A percentile compares a stretch with the other conserved stretches of the same genome.
Conservation (phyloP, 2,797 vertebrate species). For the Enteromius unitaeniatus region DNA sequence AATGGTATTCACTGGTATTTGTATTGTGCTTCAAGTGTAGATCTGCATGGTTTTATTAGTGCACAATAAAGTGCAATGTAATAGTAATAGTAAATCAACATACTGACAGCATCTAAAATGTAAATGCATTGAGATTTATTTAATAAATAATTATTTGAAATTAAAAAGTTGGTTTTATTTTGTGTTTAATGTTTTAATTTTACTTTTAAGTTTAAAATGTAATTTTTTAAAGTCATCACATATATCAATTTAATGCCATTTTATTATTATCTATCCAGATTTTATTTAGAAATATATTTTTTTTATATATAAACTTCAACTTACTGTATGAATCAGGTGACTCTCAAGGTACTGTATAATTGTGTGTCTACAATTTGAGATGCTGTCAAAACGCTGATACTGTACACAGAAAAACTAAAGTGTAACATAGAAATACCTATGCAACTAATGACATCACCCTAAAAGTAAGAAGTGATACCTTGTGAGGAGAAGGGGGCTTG, state of each 20-base stretch:
- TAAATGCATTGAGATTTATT: not conserved
- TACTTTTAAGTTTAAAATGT: not conserved
- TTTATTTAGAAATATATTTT: not conserved
- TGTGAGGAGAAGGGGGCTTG: slow-evolving; percentile 79
- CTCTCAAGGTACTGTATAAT: not conserved
- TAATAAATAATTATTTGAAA: not conserved
- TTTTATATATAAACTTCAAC: not conserved
- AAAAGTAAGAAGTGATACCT: slow-evolving; percentile 71
- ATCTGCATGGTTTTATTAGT: not conserved
- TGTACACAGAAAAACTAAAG: not conserved
- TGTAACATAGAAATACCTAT: not conserved
- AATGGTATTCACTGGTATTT: not conserved
- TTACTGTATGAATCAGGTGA: not conserved
- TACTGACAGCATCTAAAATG: not conserved
- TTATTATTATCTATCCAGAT: not conserved
- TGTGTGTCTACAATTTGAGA: not conserved
- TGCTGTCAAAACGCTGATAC: not conserved
- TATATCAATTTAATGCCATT: not conserved
- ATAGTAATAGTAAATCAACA: too few relatives aligned
- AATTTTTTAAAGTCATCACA: not conserved
- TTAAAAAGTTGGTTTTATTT: not conserved
- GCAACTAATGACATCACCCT: slow-evolving; percentile 15
- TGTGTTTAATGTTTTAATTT: not conserved
- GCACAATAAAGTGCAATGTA: too few relatives aligned
- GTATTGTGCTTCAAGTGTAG: not conserved